Evolutionary conservation across 2,797 vertebrate genomes (phyloP).

Genomic region (Euphonia xanthogaster): DNA sequence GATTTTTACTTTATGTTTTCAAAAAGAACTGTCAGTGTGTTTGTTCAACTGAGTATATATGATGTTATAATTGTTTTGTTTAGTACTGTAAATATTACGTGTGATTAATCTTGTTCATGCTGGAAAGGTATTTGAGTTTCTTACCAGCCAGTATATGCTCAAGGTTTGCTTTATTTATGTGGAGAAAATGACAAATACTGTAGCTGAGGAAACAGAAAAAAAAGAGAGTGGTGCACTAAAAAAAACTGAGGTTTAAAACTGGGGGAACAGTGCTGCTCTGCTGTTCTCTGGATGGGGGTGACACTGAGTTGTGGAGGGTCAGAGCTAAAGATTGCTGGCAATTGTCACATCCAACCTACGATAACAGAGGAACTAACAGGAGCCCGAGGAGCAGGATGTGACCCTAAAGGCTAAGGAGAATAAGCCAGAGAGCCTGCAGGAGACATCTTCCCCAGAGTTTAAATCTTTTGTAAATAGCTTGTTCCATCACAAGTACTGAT

Average conservation of each 20-base stretch:
- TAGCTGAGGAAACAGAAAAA: not conserved
- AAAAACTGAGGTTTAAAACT: not conserved
- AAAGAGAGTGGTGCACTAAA: not conserved
- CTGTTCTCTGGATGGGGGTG: not conserved
- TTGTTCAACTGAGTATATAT: conserved; percentile 63
- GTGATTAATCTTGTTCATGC: conserved; percentile 30
- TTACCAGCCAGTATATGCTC: conserved; percentile 32
- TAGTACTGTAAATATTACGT: conserved; percentile 55
- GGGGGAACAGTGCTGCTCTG: not conserved
- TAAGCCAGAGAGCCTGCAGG: conserved; percentile 53
- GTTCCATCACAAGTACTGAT: conserved; percentile 69
- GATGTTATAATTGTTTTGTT: conserved; percentile 70
- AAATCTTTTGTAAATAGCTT: conserved; percentile 74
- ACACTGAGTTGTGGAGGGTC: not conserved
- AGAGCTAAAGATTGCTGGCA: conserved; percentile 10
- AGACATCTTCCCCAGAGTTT: conserved; percentile 59
- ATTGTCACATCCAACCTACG: conserved; percentile 12
- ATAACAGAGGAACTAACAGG: conserved; percentile 32
- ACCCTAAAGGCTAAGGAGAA: conserved; percentile 60
- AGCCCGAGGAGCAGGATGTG: conserved; percentile 44
- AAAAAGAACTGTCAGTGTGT: conserved; percentile 36
- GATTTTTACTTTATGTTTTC: conserved; percentile 16
- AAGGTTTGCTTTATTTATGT: conserved; percentile 46
- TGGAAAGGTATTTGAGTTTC: conserved; percentile 1
- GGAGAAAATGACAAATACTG: conserved; percentile 12